Evolutionary conservation across 2,797 vertebrate species (phyloP).

Genomic region (Odontamblyopus rebecca): DNA sequence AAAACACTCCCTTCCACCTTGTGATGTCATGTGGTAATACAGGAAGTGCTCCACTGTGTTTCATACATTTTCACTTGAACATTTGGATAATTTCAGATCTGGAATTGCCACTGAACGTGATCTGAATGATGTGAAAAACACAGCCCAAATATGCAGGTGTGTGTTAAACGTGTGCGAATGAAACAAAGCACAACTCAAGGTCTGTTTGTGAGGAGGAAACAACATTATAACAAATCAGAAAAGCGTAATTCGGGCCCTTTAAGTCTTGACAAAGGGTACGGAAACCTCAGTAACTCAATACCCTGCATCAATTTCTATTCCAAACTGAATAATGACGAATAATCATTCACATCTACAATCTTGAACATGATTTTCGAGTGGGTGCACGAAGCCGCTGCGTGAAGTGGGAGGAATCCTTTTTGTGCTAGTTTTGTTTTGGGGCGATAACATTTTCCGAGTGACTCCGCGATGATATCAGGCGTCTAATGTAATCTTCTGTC

Average conservation of each 20-base stretch:
- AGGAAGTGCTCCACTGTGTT: too few relatives aligned
- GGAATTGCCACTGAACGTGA: too few relatives aligned
- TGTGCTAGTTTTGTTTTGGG: not conserved
- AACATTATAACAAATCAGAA: too few relatives aligned
- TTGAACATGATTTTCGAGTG: not conserved
- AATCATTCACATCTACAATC: not conserved
- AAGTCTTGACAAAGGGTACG: not conserved
- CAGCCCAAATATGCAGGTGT: too few relatives aligned
- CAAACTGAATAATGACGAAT: not conserved
- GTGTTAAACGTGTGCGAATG: too few relatives aligned
- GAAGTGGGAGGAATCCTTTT: constrained; percentile 2
- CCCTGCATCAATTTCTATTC: not conserved
- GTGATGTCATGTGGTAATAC: too few relatives aligned
- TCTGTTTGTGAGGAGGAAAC: too few relatives aligned
- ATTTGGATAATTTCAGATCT: too few relatives aligned
- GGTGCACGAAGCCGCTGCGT: not conserved
- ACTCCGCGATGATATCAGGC: constrained; percentile 44
- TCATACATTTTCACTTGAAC: too few relatives aligned
- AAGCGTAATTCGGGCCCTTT: not conserved
- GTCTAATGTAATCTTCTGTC: constrained; percentile 58
- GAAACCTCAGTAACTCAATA: not conserved
- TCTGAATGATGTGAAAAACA: too few relatives aligned
- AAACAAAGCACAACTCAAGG: too few relatives aligned
- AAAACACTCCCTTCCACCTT: too few relatives aligned
- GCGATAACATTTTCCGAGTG: constrained; percentile 13